Percentiles rank a stretch among this genome's conserved stretches.
Conservation (phyloP, 2,113 vertebrate species). For the Hemichromis elongatus region DNA sequence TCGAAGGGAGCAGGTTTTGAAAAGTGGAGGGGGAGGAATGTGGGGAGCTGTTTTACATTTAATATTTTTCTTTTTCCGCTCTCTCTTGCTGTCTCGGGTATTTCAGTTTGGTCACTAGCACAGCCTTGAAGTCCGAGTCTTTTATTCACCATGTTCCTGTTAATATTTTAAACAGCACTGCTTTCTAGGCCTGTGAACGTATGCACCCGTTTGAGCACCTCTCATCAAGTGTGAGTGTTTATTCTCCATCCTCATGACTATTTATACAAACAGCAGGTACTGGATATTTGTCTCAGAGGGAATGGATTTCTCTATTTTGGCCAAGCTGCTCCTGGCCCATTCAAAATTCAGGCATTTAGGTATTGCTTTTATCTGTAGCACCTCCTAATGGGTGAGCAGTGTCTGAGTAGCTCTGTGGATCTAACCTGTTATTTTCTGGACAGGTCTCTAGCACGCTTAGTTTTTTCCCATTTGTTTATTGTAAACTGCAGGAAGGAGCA, state of each 20-base stretch:
- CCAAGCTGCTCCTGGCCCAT: neutral
- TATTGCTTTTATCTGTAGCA: neutral
- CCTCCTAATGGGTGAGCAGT: neutral
- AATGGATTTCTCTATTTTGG: neutral
- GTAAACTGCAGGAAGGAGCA: neutral
- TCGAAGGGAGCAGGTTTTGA: conserved; percentile 13
- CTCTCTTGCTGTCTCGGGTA: neutral
- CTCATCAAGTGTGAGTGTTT: neutral
- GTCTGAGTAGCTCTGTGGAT: neutral
- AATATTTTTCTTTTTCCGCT: conserved; percentile 36
- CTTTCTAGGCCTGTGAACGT: neutral
- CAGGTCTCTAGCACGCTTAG: neutral
- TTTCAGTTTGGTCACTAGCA: conserved; percentile 28
- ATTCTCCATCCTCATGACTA: neutral
- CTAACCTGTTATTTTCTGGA: neutral
- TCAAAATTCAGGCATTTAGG: neutral
- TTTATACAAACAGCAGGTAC: conserved; percentile 13
- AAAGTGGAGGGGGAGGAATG: conserved; percentile 12
- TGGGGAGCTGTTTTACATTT: conserved; percentile 62
- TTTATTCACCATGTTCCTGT: conserved; percentile 31
- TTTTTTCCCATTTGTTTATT: neutral
- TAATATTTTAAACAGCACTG: conserved; percentile 33
- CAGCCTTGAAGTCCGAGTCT: conserved; percentile 34
- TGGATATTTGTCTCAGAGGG: neutral
- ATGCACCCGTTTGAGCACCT: neutral